These are phyloP conservation scores for Andrena hattorfiana DNA, from an alignment of 2,888 invertebrate genomes.

Conservation along the genomic window DNA sequence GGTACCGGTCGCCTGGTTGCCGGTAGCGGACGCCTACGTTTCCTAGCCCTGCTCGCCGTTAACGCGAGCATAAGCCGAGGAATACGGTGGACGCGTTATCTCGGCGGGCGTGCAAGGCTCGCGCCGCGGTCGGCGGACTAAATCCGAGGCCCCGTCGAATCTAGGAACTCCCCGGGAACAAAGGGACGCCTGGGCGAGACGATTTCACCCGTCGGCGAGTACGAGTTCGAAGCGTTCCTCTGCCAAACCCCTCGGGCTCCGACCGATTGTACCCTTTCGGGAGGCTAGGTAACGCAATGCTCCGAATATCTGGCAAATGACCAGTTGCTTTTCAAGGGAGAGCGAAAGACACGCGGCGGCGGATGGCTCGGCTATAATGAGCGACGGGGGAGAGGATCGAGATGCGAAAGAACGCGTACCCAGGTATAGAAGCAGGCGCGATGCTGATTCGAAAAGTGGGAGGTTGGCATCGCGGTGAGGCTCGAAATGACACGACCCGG, in stretches of 20 bases:
- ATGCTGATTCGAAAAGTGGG: slow-evolving; percentile 54
- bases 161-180: slow-evolving; percentile 22
- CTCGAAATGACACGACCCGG: slow-evolving; percentile 80
- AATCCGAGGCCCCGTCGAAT: background rate
- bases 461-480: slow-evolving; percentile 58
- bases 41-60: slow-evolving; percentile 1
- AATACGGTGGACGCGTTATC: slow-evolving; percentile 23
- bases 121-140: background rate
- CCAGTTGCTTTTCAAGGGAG: slow-evolving; percentile 62
- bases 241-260: slow-evolving; percentile 21
- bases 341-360: slow-evolving; percentile 51
- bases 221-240: slow-evolving; percentile 33
- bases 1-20: slow-evolving; percentile 29
- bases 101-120: background rate
- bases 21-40: slow-evolving; percentile 63
- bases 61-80: background rate
- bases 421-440: slow-evolving; percentile 58
- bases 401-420: slow-evolving; percentile 29
- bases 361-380: slow-evolving; percentile 60
- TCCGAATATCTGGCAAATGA: slow-evolving; percentile 83
- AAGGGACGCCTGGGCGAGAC: background rate
- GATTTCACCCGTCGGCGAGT: background rate
- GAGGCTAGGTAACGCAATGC: slow-evolving; percentile 76
- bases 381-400: slow-evolving; percentile 23
- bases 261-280: slow-evolving; percentile 51